phyloP scores from a whole-genome alignment of 64 coral and sea anemone genomes.

The Pocillopora verrucosa region DNA sequence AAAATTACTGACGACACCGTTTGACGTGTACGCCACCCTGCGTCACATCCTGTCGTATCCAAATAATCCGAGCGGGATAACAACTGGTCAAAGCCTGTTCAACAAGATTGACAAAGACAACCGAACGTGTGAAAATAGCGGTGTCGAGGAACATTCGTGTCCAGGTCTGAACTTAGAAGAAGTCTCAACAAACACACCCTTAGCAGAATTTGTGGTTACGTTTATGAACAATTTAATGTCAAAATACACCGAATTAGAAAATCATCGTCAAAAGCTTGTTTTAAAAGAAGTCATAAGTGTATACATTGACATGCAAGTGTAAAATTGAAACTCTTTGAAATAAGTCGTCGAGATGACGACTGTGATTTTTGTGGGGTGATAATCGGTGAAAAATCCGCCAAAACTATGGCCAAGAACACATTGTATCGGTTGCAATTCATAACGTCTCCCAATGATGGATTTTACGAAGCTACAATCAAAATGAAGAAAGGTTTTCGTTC shows the following conservation, averaged over 20 bases:
- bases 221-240: conserved; percentile 26
- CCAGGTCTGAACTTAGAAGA: conserved; percentile 44
- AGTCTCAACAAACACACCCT: background rate
- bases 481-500: conserved; percentile 12
- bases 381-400: background rate
- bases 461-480: conserved; percentile 32
- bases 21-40: conserved; percentile 56
- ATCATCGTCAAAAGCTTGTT: conserved; percentile 6
- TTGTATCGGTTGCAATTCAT: conserved; percentile 46
- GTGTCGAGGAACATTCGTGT: conserved; percentile 58
- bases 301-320: conserved; percentile 19
- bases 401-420: background rate
- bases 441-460: background rate
- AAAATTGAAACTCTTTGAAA: conserved; percentile 16
- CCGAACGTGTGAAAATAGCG: conserved; percentile 38
- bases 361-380: conserved; percentile 24
- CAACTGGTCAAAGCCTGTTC: conserved; percentile 38
- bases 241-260: too few species aligned
- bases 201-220: conserved; percentile 3
- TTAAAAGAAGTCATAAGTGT: conserved; percentile 8
- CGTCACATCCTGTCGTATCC: conserved; percentile 50
- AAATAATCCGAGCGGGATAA: background rate
- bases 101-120: conserved; percentile 2
- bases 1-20: conserved; percentile 35
- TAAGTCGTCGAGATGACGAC: background rate